These are phyloP conservation scores for Umimayanthus chanpuru DNA, from an alignment of 92 coral and sea anemone genomes.

Conservation along the genomic window DNA sequence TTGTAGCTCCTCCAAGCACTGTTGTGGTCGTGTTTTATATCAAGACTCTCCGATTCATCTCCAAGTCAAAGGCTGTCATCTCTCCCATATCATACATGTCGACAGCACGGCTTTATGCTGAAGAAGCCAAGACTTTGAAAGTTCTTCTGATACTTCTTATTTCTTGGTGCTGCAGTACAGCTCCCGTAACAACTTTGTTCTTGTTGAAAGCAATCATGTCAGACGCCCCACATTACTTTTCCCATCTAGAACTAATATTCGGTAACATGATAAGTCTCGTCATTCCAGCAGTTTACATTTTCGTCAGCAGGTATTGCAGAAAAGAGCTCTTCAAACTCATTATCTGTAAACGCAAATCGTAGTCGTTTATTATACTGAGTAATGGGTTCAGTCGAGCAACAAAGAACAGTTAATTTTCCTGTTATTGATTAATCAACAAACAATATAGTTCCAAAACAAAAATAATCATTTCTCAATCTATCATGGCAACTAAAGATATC, in stretches of 20 bases:
- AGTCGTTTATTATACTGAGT: not conserved
- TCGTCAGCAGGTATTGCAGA: slow-evolving; percentile 1
- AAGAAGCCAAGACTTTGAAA: slow-evolving; percentile 11
- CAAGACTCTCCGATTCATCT: not conserved
- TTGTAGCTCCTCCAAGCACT: not conserved
- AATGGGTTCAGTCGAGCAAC: too few species aligned
- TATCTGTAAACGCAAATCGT: not conserved
- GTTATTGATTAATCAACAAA: too few species aligned
- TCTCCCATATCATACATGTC: not conserved
- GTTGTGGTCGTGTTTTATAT: not conserved
- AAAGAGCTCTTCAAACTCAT: not conserved
- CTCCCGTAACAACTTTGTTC: not conserved
- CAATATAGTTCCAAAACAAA: too few species aligned
- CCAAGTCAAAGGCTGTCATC: not conserved
- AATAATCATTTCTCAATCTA: too few species aligned
- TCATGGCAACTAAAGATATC: too few species aligned
- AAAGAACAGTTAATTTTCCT: too few species aligned
- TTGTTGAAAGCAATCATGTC: not conserved
- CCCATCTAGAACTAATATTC: not conserved
- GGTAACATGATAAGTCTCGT: not conserved
- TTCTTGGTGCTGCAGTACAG: not conserved
- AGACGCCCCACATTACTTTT: not conserved
- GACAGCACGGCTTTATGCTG: not conserved
- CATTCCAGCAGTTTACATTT: not conserved
- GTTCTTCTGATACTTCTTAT: not conserved